Conservation (phyloP, 2,888 invertebrate genomes). For the Hipparchia sbordonii region DNA sequence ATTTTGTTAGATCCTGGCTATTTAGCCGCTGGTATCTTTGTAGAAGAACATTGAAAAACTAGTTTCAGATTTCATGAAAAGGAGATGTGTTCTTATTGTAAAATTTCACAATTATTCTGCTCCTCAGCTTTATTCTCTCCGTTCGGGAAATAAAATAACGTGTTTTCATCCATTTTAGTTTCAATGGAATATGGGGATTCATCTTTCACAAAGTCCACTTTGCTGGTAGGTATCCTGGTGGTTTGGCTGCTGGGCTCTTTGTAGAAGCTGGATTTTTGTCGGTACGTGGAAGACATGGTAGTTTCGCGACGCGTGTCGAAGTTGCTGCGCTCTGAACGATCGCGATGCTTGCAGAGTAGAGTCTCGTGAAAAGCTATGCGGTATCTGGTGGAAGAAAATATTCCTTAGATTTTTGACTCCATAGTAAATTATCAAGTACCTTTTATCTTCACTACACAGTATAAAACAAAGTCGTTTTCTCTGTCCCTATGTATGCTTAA, state of each 20-base stretch:
- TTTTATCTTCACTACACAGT: too few relatives aligned
- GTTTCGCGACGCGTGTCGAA: slow-evolving; percentile 81
- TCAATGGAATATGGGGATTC: slow-evolving; percentile 61
- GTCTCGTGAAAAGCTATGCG: slow-evolving; percentile 90
- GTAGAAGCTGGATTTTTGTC: slow-evolving; percentile 47
- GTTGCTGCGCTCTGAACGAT: slow-evolving; percentile 68
- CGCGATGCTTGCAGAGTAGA: slow-evolving; percentile 80
- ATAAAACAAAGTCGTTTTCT: too few relatives aligned
- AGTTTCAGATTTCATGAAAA: too few relatives aligned
- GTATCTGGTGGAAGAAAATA: slow-evolving; percentile 77
- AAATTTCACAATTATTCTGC: slow-evolving; percentile 11
- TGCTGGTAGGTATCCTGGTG: slow-evolving; percentile 58
- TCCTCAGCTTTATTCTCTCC: slow-evolving; percentile 27
- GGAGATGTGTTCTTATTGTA: not conserved
- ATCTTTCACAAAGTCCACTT: slow-evolving; percentile 64
- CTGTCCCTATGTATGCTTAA: too few relatives aligned
- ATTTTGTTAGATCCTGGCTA: not conserved
- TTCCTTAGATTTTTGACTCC: not conserved
- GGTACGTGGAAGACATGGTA: slow-evolving; percentile 49
- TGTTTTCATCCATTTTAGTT: slow-evolving; percentile 42
- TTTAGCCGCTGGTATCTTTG: too few relatives aligned
- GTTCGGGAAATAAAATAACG: slow-evolving; percentile 39
- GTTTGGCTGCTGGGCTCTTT: slow-evolving; percentile 46
- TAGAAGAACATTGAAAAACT: too few relatives aligned
- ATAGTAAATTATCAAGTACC: too few relatives aligned